These are phyloP conservation scores for Phoenicopterus ruber DNA, from an alignment of 2,113 vertebrate genomes.

Conservation along the genomic window DNA sequence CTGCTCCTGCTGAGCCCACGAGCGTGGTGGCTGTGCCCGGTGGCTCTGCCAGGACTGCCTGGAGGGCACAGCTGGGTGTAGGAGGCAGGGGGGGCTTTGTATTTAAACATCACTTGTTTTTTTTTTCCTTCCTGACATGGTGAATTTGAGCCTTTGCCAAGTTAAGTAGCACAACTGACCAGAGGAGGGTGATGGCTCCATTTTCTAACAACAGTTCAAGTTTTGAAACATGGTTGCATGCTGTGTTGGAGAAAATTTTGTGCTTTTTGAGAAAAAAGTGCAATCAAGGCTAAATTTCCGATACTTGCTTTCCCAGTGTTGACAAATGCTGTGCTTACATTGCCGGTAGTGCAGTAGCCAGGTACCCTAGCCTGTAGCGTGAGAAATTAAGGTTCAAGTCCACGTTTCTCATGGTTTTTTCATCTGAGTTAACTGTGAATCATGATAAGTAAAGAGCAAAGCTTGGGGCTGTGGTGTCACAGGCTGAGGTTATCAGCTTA, in stretches of 20 bases:
- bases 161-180: background rate
- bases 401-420: background rate
- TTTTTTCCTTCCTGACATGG: background rate
- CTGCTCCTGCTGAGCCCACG: background rate
- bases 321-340: background rate
- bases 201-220: background rate
- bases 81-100: background rate
- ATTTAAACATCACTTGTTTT: background rate
- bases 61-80: background rate
- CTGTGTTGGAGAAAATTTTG: background rate
- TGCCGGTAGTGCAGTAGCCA: background rate
- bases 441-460: constrained; percentile 14
- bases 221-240: constrained; percentile 6
- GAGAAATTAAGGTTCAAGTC: background rate
- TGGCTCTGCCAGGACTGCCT: background rate
- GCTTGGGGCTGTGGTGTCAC: background rate
- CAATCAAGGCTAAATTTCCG: background rate
- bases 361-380: background rate
- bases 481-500: constrained; percentile 25
- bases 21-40: background rate
- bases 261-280: background rate
- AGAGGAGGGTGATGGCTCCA: background rate
- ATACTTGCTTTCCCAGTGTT: background rate
- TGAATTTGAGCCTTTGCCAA: constrained; percentile 24
- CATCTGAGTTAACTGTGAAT: background rate